A percentile compares a stretch with the other conserved stretches of the same genome.
Conservation (phyloP, 2,113 vertebrate genomes). For the Oxygymnocypris stewartii region DNA sequence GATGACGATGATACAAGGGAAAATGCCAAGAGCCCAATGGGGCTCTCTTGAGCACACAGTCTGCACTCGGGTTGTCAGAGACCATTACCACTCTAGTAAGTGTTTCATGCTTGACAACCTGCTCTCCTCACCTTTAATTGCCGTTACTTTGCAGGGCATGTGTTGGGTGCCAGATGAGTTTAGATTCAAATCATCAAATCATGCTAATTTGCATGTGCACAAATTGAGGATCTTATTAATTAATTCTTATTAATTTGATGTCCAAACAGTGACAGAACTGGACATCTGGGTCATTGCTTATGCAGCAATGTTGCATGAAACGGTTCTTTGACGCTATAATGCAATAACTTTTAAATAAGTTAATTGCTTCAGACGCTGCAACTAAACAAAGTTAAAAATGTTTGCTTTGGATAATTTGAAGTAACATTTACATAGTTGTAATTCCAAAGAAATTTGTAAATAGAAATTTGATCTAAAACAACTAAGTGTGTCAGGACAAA, state of each 20-base stretch:
- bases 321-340: background rate
- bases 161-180: background rate
- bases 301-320: background rate
- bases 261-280: background rate
- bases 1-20: background rate
- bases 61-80: constrained; percentile 12
- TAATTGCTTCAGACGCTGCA: background rate
- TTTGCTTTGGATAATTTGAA: background rate
- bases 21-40: constrained; percentile 28
- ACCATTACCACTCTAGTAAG: constrained; percentile 21
- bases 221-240: background rate
- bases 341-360: background rate
- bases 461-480: background rate
- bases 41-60: constrained; percentile 6
- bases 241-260: too few species aligned
- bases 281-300: background rate
- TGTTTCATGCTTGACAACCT: constrained; percentile 3
- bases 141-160: constrained; percentile 21
- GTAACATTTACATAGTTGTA: too few species aligned
- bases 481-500: background rate
- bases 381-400: background rate
- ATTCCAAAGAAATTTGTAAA: background rate
- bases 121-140: constrained; percentile 33
- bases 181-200: background rate
- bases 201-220: constrained; percentile 31